phyloP scores from a whole-genome alignment of 2,113 vertebrate genomes.

The Hystrix brachyura region DNA sequence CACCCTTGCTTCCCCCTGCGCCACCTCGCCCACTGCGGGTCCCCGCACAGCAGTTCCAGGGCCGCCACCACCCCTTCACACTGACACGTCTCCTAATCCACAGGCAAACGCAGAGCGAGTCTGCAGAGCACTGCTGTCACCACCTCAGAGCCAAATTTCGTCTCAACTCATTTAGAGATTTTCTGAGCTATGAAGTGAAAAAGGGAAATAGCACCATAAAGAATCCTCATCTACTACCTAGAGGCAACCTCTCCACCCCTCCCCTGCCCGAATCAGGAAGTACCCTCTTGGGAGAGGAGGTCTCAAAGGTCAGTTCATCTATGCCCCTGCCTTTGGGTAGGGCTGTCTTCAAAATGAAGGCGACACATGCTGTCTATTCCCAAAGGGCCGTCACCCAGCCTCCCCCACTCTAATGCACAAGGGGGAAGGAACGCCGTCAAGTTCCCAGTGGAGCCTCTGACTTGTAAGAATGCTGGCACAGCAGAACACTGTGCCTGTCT shows the following conservation, averaged over 20 bases:
- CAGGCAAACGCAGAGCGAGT: neutral
- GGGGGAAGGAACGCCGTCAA: too few species aligned
- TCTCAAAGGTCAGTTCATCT: neutral
- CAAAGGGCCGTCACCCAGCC: neutral
- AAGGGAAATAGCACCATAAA: neutral
- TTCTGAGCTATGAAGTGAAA: neutral
- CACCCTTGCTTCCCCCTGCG: neutral
- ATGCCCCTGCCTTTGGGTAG: neutral
- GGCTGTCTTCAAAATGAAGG: neutral
- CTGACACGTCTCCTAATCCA: constrained; percentile 27
- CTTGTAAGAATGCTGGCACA: neutral
- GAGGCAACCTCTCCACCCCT: too few species aligned
- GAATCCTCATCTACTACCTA: too few species aligned
- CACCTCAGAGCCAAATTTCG: neutral
- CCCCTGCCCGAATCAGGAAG: neutral
- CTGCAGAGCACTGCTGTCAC: constrained; percentile 57
- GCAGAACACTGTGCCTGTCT: neutral
- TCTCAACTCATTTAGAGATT: neutral
- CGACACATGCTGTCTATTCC: neutral
- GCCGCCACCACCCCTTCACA: neutral
- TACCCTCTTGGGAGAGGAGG: rapidly evolving
- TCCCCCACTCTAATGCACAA: rapidly evolving
- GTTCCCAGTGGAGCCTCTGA: rapidly evolving
- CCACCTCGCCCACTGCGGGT: neutral
- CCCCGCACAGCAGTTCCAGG: neutral